phyloP scores from a whole-genome alignment of 2,888 invertebrate species.

The Ephialtes manifestator region DNA sequence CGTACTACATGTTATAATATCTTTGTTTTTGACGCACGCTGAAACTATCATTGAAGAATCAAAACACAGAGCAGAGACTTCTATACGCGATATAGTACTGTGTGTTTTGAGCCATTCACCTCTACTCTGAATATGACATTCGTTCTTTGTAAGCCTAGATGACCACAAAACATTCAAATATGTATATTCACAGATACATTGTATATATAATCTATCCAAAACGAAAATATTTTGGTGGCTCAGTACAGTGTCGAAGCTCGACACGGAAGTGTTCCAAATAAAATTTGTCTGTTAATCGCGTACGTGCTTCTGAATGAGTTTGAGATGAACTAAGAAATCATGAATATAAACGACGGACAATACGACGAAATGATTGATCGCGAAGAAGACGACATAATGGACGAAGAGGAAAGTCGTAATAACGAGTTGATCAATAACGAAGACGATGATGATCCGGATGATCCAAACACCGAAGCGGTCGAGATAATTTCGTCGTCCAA shows the following conservation, averaged over 20 bases:
- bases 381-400: background rate
- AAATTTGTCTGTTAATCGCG: background rate
- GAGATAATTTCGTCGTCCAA: constrained; percentile 16
- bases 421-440: background rate
- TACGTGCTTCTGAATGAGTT: background rate
- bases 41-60: too few species aligned
- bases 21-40: too few species aligned
- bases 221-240: background rate
- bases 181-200: too few species aligned
- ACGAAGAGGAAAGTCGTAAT: background rate
- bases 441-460: constrained; percentile 18
- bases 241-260: background rate
- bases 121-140: too few species aligned
- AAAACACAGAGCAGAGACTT: too few species aligned
- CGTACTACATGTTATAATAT: too few species aligned
- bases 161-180: too few species aligned
- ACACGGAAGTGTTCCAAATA: too few species aligned
- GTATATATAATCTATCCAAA: too few species aligned
- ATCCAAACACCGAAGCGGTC: background rate
- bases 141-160: too few species aligned
- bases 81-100: too few species aligned
- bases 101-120: too few species aligned
- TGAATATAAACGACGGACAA: background rate
- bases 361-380: background rate
- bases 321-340: background rate